A percentile compares a stretch with the other conserved stretches of the same genome.
phyloP scores from a whole-genome alignment of 2,888 invertebrate genomes.

The Slavum lentiscoides region DNA sequence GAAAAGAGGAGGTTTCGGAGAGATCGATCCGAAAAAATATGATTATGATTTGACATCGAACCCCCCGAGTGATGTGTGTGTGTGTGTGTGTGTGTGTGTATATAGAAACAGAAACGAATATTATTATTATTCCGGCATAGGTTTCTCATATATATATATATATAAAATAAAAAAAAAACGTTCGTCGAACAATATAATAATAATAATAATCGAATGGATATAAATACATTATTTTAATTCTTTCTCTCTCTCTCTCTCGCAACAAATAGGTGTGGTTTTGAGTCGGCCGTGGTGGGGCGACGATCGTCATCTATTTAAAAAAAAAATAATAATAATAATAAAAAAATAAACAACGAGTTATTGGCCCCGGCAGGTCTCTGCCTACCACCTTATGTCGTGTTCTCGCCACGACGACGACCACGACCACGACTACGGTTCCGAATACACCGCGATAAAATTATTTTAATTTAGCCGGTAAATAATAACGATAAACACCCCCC shows the following conservation, averaged over 20 bases:
- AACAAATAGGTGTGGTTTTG: slow-evolving; percentile 20
- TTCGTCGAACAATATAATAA: too few species aligned
- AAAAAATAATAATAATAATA: too few species aligned
- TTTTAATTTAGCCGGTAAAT: not conserved
- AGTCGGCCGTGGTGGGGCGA: not conserved
- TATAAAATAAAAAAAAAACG: too few species aligned
- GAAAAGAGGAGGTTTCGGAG: not conserved
- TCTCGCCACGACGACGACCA: not conserved
- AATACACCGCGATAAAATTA: too few species aligned
- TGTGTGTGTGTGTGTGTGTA: not conserved
- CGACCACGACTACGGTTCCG: not conserved
- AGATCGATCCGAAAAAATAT: not conserved
- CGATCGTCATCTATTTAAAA: slow-evolving; percentile 6
- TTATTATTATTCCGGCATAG: too few species aligned
- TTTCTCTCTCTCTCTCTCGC: not conserved
- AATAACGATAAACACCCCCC: slow-evolving; percentile 15
- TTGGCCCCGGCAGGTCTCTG: slow-evolving; percentile 50
- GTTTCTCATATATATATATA: too few species aligned
- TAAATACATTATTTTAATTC: too few species aligned
- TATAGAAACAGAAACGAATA: not conserved
- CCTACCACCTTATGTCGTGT: slow-evolving; percentile 32
- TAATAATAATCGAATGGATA: too few species aligned
- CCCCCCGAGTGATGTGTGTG: not conserved
- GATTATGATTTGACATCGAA: slow-evolving; percentile 21
- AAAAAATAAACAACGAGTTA: slow-evolving; percentile 47